These are phyloP conservation scores for Zophobas morio DNA, from an alignment of 1,140 invertebrate genomes.

Conservation along the genomic window DNA sequence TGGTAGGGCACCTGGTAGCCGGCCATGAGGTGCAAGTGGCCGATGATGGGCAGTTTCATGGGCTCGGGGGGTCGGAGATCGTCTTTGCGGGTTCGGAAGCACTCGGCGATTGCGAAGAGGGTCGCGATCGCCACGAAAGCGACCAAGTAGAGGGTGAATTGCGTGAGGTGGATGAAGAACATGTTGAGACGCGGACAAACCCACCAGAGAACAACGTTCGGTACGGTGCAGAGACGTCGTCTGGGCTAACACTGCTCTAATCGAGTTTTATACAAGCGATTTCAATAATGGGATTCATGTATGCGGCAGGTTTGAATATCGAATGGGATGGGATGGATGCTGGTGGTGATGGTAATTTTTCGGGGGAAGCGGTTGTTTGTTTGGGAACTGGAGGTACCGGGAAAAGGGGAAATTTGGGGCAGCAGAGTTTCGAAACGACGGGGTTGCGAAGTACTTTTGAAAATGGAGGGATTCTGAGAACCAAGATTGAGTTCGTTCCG, in stretches of 20 bases:
- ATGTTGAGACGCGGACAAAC: constrained; percentile 31
- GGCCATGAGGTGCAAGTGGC: constrained; percentile 74
- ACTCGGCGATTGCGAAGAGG: constrained; percentile 26
- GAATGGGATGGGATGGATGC: too few relatives aligned
- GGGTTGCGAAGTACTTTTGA: too few relatives aligned
- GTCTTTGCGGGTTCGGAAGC: constrained; percentile 1
- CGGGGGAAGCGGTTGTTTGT: too few relatives aligned
- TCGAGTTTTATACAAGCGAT: constrained; percentile 42
- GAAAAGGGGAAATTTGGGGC: too few relatives aligned
- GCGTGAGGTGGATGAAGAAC: constrained; percentile 28
- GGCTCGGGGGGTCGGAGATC: constrained; percentile 70
- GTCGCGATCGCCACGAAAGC: constrained; percentile 3
- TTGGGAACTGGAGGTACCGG: too few relatives aligned
- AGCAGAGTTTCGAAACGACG: too few relatives aligned
- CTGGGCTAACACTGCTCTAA: constrained; percentile 16
- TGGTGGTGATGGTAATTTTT: too few relatives aligned
- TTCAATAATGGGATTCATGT: constrained; percentile 50
- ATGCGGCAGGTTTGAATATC: constrained; percentile 37
- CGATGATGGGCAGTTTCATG: constrained; percentile 73
- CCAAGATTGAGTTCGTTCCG: too few relatives aligned
- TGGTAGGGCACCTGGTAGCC: constrained; percentile 77
- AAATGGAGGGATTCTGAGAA: too few relatives aligned
- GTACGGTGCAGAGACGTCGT: constrained; percentile 33
- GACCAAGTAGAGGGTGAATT: constrained; percentile 35
- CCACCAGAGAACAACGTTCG: constrained; percentile 46